These are phyloP conservation scores for Istiophorus platypterus DNA, from an alignment of 2,113 vertebrate genomes.

Conservation along the genomic window DNA sequence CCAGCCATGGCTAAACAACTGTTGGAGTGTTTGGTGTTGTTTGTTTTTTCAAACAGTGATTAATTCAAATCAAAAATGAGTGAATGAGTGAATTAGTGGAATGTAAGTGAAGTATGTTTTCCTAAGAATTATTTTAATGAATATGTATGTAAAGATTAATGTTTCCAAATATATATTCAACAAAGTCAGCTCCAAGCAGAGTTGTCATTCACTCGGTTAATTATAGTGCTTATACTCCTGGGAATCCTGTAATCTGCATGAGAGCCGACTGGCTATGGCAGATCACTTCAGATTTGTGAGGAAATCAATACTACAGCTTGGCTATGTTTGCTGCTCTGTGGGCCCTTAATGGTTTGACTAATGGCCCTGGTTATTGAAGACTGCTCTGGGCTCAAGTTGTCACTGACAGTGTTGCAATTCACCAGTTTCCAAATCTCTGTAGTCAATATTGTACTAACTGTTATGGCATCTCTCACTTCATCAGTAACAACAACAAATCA, in stretches of 20 bases:
- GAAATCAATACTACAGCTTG: conserved; percentile 75
- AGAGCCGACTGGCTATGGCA: conserved; percentile 66
- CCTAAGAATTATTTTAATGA: conserved; percentile 19
- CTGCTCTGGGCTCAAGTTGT: conserved; percentile 61
- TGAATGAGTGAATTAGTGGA: background rate
- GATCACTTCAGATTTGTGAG: conserved; percentile 76
- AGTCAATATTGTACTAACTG: conserved; percentile 36
- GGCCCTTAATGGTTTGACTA: conserved; percentile 60
- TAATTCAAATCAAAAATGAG: conserved; percentile 21
- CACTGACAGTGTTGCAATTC: conserved; percentile 59
- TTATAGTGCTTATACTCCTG: conserved; percentile 52
- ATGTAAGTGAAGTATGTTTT: conserved; percentile 24
- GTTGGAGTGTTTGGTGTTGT: background rate
- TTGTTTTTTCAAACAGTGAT: conserved; percentile 10
- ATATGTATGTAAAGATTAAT: conserved; percentile 11
- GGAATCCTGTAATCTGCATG: conserved; percentile 71
- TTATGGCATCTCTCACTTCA: conserved; percentile 35
- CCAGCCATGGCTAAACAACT: background rate
- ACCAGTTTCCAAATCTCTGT: conserved; percentile 47
- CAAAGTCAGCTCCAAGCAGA: conserved; percentile 45
- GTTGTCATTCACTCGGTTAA: conserved; percentile 66
- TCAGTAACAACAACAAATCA: conserved; percentile 42
- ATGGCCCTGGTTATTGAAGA: conserved; percentile 66
- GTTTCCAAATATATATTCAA: conserved; percentile 46
- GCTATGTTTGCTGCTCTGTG: conserved; percentile 59